Evolutionary conservation across 2,113 vertebrate genomes (phyloP), one percentile per base, ranked within the genome.

Genomic region (Blennius ocellaris): DNA sequence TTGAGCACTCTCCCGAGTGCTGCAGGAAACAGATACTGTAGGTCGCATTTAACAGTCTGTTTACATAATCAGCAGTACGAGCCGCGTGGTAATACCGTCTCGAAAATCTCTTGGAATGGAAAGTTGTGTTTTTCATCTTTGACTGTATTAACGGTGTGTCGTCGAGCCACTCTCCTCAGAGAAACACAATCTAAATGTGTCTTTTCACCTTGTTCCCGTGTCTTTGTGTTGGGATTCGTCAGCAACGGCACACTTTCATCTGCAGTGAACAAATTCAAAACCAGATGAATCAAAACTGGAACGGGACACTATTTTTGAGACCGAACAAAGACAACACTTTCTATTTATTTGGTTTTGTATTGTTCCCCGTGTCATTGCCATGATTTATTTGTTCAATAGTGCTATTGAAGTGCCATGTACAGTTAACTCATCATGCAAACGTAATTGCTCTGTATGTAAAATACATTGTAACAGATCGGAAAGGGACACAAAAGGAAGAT

Each of bases 311-410:
- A 63, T 50, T 36, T 76, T 8, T 66, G 53, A 69, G 51, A 78
- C 75, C 21, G 49, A 68, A n/a, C 41, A 68, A 65, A 68, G 61
- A 61, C 53, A 17, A 69, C 21, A 60, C 70, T 64, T 12, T 53
- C 38, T 77, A 89, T 90, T 92, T 85, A 86, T 88, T 90, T 82
- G 69, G 51, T 52, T 52, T 65, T 92, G 11, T 83, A 90, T 87
- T 90, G 21, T 86, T 88, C 87, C 87, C 69, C 60, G 43, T 67
- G 54, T 75, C 78, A 56, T 74, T 63, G 5, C 66, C 66, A 53
- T 4, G 2, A 4, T 30, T 30, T 30, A 30, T 30, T 30, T 8
- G 62, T 73, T 79, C 37, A 70, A 74, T 57, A 64, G 68, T 82
- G 57, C 81, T 75, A 76, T 59, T 81, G 63, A 82, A 84, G 77